phyloP scores from a whole-genome alignment of 2,797 vertebrate genomes.

The Nyctibius grandis region DNA sequence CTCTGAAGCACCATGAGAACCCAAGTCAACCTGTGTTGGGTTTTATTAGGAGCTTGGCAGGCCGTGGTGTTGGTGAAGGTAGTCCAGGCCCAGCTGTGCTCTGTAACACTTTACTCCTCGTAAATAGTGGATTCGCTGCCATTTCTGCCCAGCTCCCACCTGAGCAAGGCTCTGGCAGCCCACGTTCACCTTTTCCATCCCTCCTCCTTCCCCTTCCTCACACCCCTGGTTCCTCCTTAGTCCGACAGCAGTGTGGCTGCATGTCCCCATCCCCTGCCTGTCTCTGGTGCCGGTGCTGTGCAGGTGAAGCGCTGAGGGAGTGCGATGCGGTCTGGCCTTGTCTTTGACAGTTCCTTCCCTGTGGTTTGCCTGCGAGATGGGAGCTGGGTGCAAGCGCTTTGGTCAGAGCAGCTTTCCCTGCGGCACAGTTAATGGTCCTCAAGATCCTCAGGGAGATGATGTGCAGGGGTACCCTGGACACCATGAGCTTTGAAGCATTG shows the following conservation, averaged over 20 bases:
- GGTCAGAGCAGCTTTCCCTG: background rate
- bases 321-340: background rate
- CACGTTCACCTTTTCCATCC: background rate
- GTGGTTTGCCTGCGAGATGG: background rate
- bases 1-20: background rate
- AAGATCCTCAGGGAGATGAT: background rate
- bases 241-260: background rate
- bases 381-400: background rate
- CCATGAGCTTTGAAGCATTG: background rate
- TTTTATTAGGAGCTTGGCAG: slow-evolving; percentile 59
- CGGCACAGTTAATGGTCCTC: background rate
- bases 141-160: slow-evolving; percentile 11
- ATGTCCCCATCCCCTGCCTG: background rate
- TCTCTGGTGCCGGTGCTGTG: background rate
- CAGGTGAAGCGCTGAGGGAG: background rate
- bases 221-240: background rate
- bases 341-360: background rate
- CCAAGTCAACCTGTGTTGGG: slow-evolving; percentile 2
- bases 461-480: background rate
- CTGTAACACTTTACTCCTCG: slow-evolving; percentile 34
- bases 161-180: background rate
- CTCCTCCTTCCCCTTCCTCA: background rate
- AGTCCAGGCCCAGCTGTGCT: slow-evolving; percentile 45
- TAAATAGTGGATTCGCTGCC: slow-evolving; percentile 48
- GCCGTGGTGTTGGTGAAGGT: slow-evolving; percentile 25